Evolutionary conservation across 2,888 invertebrate genomes (phyloP), one percentile per base, ranked within the genome.

Genomic region (Ophion slaviceki): DNA sequence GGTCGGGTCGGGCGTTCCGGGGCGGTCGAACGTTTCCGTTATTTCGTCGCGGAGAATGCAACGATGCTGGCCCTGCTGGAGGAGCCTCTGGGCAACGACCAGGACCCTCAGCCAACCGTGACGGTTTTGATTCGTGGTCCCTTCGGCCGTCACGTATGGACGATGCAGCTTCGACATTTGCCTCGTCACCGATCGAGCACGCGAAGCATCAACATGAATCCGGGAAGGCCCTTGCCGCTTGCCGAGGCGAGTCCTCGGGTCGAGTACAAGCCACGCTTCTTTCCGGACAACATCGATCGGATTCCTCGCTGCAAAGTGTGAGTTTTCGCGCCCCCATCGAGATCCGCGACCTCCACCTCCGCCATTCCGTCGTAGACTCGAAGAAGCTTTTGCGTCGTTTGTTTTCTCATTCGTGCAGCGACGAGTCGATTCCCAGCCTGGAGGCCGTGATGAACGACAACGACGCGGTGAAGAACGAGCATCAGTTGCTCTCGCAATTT

Each of bases 141-240:
- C 0, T 99, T 98, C 95, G 99, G 99, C 0, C 96, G 99, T 6
- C 98, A 98, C 95, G 98, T 98, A 28, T 99, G 99, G 99, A 97
- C 97, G 10, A 96, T 98, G 96, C 97, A 97, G 91, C 94, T 98
- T 79, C 96, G 99, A 61, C 98, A 99, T 92, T 95, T 98, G 84
- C 98, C 99, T 0, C 96, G 98, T 61, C 96, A 97, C 91, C 97
- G 97, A 90, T 96, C 96, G 3, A 97, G 97, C 11, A 95, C 95
- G 0, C 96, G 96, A 91, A 95, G 95, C 62, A 95, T 96, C 88
- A 95, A 95, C 36, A 95, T 95, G 0, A 96, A 96, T 88, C 94
- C 96, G 28, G 96, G 96, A 74, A 95, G 98, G 72, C 98, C 98
- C 0, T 95, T 97, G 66, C 97, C 97, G 0, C 96, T 97, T 95